Evolutionary conservation across 2,113 vertebrate genomes (phyloP).

Genomic region (Sinocyclocheilus grahami): DNA sequence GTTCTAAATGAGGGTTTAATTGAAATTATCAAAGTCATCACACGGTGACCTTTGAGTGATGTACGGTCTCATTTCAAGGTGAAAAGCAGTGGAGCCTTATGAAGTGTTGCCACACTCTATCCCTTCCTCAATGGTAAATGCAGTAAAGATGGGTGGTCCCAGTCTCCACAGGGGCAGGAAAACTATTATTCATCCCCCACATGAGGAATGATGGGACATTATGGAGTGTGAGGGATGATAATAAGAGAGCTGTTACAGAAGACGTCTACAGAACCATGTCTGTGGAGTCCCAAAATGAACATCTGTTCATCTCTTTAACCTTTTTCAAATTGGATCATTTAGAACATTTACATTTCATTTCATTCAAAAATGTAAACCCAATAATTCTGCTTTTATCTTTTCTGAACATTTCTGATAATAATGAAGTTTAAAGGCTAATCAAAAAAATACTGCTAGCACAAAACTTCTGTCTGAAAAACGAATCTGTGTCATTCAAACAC

Average conservation of each 20-base stretch:
- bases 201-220: constrained; percentile 26
- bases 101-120: not conserved
- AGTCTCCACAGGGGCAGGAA: constrained; percentile 13
- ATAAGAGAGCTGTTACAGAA: not conserved
- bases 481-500: not conserved
- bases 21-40: not conserved
- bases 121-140: not conserved
- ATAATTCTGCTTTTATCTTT: not conserved
- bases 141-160: constrained; percentile 24
- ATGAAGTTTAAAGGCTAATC: constrained; percentile 1
- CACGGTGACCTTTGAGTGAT: not conserved
- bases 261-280: not conserved
- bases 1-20: constrained; percentile 20
- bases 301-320: not conserved
- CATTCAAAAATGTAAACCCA: not conserved
- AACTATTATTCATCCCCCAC: constrained; percentile 38
- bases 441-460: not conserved
- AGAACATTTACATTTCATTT: not conserved
- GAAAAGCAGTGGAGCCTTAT: not conserved
- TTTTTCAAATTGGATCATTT: not conserved
- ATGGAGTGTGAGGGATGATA: constrained; percentile 28
- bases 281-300: not conserved
- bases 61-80: constrained; percentile 17
- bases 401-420: not conserved
- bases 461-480: not conserved